Conservation (phyloP, 2,888 invertebrate species). For the Neuroscelio doddi region DNA sequence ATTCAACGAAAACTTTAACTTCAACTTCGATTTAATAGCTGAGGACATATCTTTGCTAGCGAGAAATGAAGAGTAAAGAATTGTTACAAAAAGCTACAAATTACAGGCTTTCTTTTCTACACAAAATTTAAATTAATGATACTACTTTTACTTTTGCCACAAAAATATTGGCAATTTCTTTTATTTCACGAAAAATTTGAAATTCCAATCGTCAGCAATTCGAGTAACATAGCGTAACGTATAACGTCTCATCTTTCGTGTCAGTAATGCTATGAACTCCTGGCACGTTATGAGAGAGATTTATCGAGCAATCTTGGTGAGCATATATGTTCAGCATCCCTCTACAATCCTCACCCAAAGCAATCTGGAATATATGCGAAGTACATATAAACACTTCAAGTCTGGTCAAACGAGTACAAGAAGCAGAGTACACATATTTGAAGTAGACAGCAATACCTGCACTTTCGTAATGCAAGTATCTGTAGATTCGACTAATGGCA, state of each 20-base stretch:
- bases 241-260: slow-evolving; percentile 12
- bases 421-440: neutral
- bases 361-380: slow-evolving; percentile 5
- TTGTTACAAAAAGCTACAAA: too few species aligned
- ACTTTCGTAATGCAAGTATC: too few species aligned
- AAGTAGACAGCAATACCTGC: too few species aligned
- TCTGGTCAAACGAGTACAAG: slow-evolving; percentile 1
- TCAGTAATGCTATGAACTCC: slow-evolving; percentile 23
- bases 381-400: slow-evolving; percentile 11
- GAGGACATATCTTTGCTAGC: too few species aligned
- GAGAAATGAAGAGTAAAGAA: too few species aligned
- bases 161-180: too few species aligned
- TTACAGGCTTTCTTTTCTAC: too few species aligned
- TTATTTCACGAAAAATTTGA: neutral
- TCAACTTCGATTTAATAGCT: too few species aligned
- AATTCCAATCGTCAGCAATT: slow-evolving; percentile 5
- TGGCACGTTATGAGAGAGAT: slow-evolving; percentile 30
- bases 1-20: too few species aligned
- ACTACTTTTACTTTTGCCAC: too few species aligned
- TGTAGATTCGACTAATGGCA: too few species aligned
- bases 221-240: neutral
- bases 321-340: slow-evolving; percentile 27
- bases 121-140: too few species aligned
- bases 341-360: slow-evolving; percentile 9
- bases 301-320: slow-evolving; percentile 36